Evolutionary conservation across 2,797 vertebrate species (phyloP).

Genomic region (Microctenopoma steveboyesi): DNA sequence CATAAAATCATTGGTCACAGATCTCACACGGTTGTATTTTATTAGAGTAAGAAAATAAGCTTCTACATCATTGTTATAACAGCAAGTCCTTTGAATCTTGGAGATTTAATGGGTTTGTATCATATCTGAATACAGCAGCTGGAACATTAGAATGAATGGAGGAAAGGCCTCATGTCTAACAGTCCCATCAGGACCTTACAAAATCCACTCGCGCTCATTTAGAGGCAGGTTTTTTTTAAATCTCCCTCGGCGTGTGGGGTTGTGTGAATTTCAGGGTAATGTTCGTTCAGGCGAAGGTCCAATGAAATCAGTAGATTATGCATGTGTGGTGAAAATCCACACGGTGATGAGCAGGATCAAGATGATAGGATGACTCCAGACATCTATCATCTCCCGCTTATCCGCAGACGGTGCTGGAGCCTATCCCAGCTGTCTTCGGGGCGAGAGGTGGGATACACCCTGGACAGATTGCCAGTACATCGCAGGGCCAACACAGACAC

Average conservation of each 20-base stretch:
- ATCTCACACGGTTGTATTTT: conserved; percentile 50
- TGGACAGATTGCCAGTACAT: too few species aligned
- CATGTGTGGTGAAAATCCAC: not conserved
- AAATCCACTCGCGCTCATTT: conserved; percentile 14
- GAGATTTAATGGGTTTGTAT: conserved; percentile 16
- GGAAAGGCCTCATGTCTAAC: conserved; percentile 1
- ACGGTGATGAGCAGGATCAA: not conserved
- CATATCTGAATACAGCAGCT: not conserved
- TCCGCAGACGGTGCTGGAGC: too few species aligned
- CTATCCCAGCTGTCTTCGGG: too few species aligned
- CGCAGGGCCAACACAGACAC: too few species aligned
- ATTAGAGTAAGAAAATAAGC: conserved; percentile 48
- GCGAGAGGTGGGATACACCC: too few species aligned
- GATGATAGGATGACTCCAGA: too few species aligned
- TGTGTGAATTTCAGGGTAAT: conserved; percentile 12
- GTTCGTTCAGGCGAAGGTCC: not conserved
- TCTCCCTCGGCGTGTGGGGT: not conserved
- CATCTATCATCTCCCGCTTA: too few species aligned
- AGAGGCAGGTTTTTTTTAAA: not conserved
- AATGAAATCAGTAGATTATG: not conserved
- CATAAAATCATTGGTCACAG: conserved; percentile 66
- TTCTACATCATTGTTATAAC: conserved; percentile 27
- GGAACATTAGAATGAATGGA: not conserved
- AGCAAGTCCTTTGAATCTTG: conserved; percentile 15
- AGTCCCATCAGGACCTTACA: conserved; percentile 12